phyloP scores from a whole-genome alignment of 2,113 vertebrate genomes.

The Arizona elegans region DNA sequence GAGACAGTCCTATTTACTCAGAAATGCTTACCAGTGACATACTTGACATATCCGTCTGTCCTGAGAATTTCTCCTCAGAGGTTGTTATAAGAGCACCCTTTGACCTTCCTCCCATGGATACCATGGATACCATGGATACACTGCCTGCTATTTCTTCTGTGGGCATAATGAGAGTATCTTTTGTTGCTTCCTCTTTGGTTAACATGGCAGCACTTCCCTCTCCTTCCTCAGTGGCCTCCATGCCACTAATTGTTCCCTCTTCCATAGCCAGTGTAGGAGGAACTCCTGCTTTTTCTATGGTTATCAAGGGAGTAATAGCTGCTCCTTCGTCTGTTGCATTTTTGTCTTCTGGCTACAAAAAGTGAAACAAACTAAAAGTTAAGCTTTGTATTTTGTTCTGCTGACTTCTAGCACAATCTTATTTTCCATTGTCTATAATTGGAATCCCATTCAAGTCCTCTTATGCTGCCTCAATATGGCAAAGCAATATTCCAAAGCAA shows the following conservation, averaged over 20 bases:
- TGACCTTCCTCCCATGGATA: not conserved
- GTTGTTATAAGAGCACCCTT: accelerated
- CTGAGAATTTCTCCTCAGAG: not conserved
- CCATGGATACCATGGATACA: accelerated
- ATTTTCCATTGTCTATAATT: not conserved
- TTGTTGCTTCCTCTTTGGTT: not conserved
- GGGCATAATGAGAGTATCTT: accelerated
- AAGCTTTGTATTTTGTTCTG: not conserved
- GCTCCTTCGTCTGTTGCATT: not conserved
- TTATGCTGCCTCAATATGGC: not conserved
- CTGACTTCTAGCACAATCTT: not conserved
- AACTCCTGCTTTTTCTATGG: not conserved
- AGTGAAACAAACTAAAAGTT: not conserved
- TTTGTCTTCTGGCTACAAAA: not conserved
- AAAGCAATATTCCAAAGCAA: not conserved
- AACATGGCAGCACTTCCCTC: not conserved
- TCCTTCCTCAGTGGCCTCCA: accelerated
- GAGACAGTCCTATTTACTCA: not conserved
- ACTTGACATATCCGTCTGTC: accelerated
- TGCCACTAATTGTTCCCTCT: too few relatives aligned
- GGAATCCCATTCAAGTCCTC: not conserved
- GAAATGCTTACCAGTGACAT: accelerated
- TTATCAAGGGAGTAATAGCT: not conserved
- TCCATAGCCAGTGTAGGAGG: accelerated
- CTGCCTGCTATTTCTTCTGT: not conserved